phyloP scores from a whole-genome alignment of 2,888 invertebrate genomes.

The Cantharis flavilabris region DNA sequence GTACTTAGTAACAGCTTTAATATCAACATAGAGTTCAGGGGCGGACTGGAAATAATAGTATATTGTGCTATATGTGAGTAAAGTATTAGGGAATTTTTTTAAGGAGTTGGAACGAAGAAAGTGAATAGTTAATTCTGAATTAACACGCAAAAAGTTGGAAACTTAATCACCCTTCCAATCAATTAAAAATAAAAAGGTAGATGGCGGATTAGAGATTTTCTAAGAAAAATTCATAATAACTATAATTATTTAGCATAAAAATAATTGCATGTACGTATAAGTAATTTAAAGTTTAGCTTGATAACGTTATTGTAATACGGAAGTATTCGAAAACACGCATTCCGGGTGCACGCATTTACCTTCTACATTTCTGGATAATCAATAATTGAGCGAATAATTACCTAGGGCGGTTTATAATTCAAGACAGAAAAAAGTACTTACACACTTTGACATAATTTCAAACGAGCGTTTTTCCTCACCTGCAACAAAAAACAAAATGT shows the following conservation, averaged over 20 bases:
- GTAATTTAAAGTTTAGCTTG: slow-evolving; percentile 9
- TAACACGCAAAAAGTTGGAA: background rate
- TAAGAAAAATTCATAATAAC: slow-evolving; percentile 1
- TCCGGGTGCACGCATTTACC: slow-evolving; percentile 5
- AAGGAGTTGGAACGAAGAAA: too few relatives aligned
- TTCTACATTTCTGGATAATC: slow-evolving; percentile 5
- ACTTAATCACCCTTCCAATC: slow-evolving; percentile 3
- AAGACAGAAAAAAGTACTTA: background rate
- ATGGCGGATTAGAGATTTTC: background rate
- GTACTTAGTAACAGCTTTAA: too few relatives aligned
- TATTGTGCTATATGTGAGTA: too few relatives aligned
- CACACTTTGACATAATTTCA: background rate
- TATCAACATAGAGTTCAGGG: too few relatives aligned
- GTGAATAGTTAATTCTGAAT: background rate
- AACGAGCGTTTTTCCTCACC: background rate
- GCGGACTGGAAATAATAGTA: too few relatives aligned
- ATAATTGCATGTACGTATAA: slow-evolving; percentile 7
- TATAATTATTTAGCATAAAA: slow-evolving; percentile 7
- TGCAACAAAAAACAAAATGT: background rate
- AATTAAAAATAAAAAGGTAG: background rate
- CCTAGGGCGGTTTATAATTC: background rate
- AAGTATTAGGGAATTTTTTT: too few relatives aligned
- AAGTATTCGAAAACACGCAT: slow-evolving; percentile 17
- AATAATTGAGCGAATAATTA: slow-evolving; percentile 18
- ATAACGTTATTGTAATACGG: slow-evolving; percentile 13